Conservation (phyloP, 2,113 vertebrate species). For the Verasper variegatus region DNA sequence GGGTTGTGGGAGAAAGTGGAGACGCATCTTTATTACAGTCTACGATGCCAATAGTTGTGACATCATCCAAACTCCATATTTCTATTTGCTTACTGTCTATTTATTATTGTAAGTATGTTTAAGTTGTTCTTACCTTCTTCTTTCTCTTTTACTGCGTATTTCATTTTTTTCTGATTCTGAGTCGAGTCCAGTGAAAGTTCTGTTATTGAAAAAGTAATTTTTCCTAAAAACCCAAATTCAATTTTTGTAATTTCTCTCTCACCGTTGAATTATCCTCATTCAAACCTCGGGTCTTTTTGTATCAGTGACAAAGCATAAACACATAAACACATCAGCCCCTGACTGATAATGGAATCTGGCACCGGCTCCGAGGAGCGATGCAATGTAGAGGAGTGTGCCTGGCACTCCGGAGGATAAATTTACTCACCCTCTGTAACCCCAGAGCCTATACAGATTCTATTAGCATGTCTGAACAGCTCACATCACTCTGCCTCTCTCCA, state of each 20-base stretch:
- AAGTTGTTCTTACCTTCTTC: too few relatives aligned
- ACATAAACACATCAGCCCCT: slow-evolving; percentile 60
- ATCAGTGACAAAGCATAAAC: slow-evolving; percentile 62
- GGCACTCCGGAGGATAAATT: slow-evolving; percentile 62
- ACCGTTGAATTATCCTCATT: slow-evolving; percentile 18
- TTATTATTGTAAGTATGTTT: neutral
- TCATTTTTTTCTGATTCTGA: too few relatives aligned
- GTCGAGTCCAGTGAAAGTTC: neutral
- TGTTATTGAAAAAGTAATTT: neutral
- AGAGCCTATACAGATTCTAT: slow-evolving; percentile 51
- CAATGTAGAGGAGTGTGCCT: slow-evolving; percentile 35
- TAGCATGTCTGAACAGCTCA: slow-evolving; percentile 33
- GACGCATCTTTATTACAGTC: too few relatives aligned
- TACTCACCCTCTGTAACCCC: slow-evolving; percentile 55
- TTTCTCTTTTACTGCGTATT: too few relatives aligned
- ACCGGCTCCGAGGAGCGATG: slow-evolving; percentile 32
- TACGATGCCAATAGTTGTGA: too few relatives aligned
- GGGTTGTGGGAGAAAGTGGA: too few relatives aligned
- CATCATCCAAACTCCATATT: too few relatives aligned
- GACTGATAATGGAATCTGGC: slow-evolving; percentile 68
- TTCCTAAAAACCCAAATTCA: neutral
- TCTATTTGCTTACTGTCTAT: neutral
- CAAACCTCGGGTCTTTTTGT: slow-evolving; percentile 35
- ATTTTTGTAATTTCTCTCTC: neutral
- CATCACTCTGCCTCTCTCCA: slow-evolving; percentile 5